Conservation (phyloP, 2,888 invertebrate species). For the Cremastinae sp. region DNA sequence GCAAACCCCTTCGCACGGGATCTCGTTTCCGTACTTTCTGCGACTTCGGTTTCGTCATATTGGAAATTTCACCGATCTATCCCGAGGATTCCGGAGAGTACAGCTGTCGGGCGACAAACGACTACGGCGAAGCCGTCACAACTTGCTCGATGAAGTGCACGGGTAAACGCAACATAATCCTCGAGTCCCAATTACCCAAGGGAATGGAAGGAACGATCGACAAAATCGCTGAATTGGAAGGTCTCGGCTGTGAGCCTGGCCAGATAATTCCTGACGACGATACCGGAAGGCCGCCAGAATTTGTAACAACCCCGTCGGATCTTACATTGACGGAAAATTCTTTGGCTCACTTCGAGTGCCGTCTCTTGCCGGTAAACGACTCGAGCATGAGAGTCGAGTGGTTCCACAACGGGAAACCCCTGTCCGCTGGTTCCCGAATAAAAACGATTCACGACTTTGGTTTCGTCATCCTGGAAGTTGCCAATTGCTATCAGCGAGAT, state of each 20-base stretch:
- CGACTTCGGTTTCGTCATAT: slow-evolving; percentile 98
- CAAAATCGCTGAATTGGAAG: slow-evolving; percentile 95
- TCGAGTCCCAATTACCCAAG: slow-evolving; percentile 94
- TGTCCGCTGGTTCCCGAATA: slow-evolving; percentile 94
- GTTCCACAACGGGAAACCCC: slow-evolving; percentile 97
- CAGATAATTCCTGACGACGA: slow-evolving; percentile 89
- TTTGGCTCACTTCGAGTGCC: slow-evolving; percentile 95
- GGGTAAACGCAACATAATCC: slow-evolving; percentile 94
- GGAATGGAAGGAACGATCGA: slow-evolving; percentile 97
- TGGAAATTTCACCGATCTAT: slow-evolving; percentile 98
- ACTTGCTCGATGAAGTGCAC: slow-evolving; percentile 94
- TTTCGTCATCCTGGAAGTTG: slow-evolving; percentile 97
- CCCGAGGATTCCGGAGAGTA: slow-evolving; percentile 97
- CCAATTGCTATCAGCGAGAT: slow-evolving; percentile 96
- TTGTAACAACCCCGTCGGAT: slow-evolving; percentile 93
- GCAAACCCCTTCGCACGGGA: slow-evolving; percentile 92
- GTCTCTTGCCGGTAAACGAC: slow-evolving; percentile 93
- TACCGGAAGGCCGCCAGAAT: slow-evolving; percentile 93
- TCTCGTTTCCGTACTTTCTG: slow-evolving; percentile 97
- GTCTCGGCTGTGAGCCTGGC: slow-evolving; percentile 87
- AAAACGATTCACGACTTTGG: slow-evolving; percentile 99
- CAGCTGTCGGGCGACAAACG: slow-evolving; percentile 92
- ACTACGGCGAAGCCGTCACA: slow-evolving; percentile 95
- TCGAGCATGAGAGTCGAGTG: slow-evolving; percentile 97
- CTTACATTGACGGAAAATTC: slow-evolving; percentile 92